Evolutionary conservation across 2,797 vertebrate species (phyloP).

Genomic region (Arnoldichthys spilopterus): DNA sequence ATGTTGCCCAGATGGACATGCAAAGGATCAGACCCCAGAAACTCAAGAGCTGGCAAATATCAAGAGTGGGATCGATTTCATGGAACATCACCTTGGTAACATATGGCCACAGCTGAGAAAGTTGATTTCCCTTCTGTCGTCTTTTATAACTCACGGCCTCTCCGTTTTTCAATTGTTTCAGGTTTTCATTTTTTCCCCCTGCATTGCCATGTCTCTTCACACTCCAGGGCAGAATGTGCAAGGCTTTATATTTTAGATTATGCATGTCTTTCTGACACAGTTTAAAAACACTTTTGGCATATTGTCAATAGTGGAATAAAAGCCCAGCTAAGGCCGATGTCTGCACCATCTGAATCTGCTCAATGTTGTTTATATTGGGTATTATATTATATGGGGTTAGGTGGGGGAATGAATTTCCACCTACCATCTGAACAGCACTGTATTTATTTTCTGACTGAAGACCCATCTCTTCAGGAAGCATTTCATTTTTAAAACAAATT

Average conservation of each 20-base stretch:
- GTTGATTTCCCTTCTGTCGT: constrained; percentile 71
- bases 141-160: constrained; percentile 46
- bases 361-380: neutral
- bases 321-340: neutral
- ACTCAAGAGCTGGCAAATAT: constrained; percentile 71
- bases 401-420: too few relatives aligned
- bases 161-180: constrained; percentile 22
- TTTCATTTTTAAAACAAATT: too few relatives aligned
- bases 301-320: constrained; percentile 15
- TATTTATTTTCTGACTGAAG: too few relatives aligned
- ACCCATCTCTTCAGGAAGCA: too few relatives aligned
- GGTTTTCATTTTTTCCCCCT: constrained; percentile 5
- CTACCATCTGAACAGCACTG: too few relatives aligned
- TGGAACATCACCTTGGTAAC: constrained; percentile 77
- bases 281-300: constrained; percentile 12
- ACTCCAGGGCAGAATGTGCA: constrained; percentile 6
- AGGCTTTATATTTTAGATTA: constrained; percentile 28
- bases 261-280: constrained; percentile 11
- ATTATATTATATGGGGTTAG: too few relatives aligned
- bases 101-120: constrained; percentile 73
- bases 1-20: constrained; percentile 70
- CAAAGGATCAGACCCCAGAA: constrained; percentile 60
- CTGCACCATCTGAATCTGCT: neutral
- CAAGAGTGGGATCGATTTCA: constrained; percentile 71
- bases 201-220: neutral